Conservation (phyloP, 2,797 vertebrate species). For the Petrocephalus sullivani region DNA sequence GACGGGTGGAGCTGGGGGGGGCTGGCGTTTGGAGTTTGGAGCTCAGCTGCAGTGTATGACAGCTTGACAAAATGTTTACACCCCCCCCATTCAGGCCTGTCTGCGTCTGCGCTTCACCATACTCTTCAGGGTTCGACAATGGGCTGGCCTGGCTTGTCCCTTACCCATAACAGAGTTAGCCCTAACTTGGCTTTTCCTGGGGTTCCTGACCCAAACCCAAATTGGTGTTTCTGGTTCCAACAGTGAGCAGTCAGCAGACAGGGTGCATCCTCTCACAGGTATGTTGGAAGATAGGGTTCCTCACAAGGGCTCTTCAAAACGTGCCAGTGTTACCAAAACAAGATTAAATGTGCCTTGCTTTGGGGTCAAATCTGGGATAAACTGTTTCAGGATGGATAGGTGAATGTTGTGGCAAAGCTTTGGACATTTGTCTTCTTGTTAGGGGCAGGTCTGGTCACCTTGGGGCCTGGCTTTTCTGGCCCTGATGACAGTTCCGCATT, state of each 20-base stretch:
- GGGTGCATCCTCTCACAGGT: too few species aligned
- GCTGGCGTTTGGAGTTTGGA: too few species aligned
- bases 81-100: not conserved
- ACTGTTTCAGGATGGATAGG: not conserved
- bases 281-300: too few species aligned
- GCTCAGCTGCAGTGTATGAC: too few species aligned
- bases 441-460: not conserved
- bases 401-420: not conserved
- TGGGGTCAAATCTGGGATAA: not conserved
- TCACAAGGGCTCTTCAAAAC: not conserved
- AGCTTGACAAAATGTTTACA: too few species aligned
- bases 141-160: not conserved
- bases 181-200: not conserved
- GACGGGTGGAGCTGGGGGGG: not conserved
- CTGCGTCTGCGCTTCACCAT: not conserved
- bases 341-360: not conserved
- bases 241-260: too few species aligned
- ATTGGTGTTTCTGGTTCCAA: not conserved
- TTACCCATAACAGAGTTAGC: not conserved
- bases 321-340: not conserved
- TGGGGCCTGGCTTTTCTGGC: constrained; percentile 15
- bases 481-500: not conserved
- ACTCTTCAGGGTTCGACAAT: not conserved
- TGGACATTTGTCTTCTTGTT: not conserved
- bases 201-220: not conserved